Conservation (phyloP, 2,113 vertebrate species). For the Pollimyrus isidori region DNA sequence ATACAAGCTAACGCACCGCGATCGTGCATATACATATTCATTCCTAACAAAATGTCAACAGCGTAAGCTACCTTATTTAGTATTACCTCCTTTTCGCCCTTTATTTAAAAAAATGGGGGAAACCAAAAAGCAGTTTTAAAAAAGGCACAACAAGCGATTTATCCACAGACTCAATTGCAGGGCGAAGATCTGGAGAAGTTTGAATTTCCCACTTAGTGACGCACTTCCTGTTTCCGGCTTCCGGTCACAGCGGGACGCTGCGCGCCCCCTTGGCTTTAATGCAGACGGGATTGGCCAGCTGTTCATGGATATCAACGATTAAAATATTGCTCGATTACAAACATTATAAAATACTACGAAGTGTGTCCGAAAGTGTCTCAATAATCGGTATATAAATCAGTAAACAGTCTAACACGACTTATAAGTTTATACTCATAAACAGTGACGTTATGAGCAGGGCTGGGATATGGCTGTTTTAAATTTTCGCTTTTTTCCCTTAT, state of each 20-base stretch:
- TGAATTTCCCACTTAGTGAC: slow-evolving; percentile 56
- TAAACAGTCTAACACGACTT: neutral
- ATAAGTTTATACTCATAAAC: neutral
- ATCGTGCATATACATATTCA: neutral
- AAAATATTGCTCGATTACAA: neutral
- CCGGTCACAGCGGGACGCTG: slow-evolving; percentile 18
- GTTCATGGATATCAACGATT: neutral
- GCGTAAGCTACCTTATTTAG: neutral
- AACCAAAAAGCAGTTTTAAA: neutral
- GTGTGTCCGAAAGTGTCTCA: neutral
- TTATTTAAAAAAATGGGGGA: neutral
- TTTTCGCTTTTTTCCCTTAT: neutral
- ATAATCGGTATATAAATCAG: neutral
- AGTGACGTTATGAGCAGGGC: neutral
- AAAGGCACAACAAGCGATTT: neutral
- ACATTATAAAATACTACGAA: neutral
- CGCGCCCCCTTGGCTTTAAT: neutral
- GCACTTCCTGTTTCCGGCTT: slow-evolving; percentile 45
- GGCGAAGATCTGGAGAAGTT: slow-evolving; percentile 41
- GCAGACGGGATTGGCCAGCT: neutral
- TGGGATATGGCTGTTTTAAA: neutral
- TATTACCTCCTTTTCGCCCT: neutral
- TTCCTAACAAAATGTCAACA: neutral
- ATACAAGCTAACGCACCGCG: neutral
- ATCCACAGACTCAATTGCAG: slow-evolving; percentile 11